phyloP scores from a whole-genome alignment of 2,113 vertebrate species.

The Thomomys bottae region DNA sequence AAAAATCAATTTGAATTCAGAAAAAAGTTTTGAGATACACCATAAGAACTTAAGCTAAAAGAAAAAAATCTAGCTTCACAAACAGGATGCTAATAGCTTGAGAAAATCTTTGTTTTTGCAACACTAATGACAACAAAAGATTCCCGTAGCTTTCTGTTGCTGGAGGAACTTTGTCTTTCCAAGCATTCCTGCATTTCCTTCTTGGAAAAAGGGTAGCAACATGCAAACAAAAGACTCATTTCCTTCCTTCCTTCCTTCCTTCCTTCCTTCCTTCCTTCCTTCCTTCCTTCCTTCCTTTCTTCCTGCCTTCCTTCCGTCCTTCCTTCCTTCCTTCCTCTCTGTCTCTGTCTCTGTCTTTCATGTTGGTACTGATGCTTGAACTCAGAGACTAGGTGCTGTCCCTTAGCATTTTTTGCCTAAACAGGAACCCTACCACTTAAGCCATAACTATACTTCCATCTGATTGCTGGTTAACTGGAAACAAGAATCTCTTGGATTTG shows the following conservation, averaged over 20 bases:
- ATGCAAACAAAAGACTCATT: background rate
- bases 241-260: background rate
- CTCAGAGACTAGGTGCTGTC: too few species aligned
- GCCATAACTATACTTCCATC: too few species aligned
- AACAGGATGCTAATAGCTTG: constrained; percentile 54
- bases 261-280: too few species aligned
- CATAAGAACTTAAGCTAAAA: constrained; percentile 73
- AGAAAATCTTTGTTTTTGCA: constrained; percentile 42
- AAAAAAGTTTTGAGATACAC: constrained; percentile 74
- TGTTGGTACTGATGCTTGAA: too few species aligned
- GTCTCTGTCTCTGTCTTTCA: too few species aligned
- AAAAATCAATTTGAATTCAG: constrained; percentile 70
- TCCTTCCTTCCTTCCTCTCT: too few species aligned
- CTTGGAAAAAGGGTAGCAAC: constrained; percentile 53
- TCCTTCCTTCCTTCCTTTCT: too few species aligned
- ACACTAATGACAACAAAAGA: background rate
- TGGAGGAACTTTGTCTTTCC: constrained; percentile 34
- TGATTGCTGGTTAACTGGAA: too few species aligned
- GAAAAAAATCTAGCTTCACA: constrained; percentile 72
- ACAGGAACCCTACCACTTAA: too few species aligned
- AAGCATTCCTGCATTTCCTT: background rate
- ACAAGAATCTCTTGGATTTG: too few species aligned
- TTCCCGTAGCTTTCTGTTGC: background rate
- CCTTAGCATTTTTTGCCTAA: too few species aligned
- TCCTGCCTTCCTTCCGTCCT: too few species aligned